Percentiles rank a stretch among this genome's conserved stretches.
These are phyloP conservation scores for Setophaga coronata DNA, from an alignment of 2,113 vertebrate species.

Conservation along the genomic window DNA sequence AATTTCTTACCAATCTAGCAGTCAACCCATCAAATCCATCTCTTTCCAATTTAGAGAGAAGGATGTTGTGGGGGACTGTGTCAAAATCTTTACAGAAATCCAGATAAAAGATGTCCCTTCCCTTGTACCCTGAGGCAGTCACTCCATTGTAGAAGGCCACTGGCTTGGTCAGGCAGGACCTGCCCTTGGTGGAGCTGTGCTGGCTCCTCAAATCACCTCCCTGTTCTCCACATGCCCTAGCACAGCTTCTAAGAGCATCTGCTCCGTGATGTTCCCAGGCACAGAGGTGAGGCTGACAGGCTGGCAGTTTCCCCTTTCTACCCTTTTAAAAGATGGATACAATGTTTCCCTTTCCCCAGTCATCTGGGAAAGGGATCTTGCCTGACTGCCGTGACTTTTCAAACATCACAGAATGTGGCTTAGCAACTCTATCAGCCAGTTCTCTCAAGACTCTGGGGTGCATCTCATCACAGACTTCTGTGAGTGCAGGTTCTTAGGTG, in stretches of 20 bases:
- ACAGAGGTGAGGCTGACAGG: not conserved
- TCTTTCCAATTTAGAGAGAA: not conserved
- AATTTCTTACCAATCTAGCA: not conserved
- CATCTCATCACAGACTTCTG: not conserved
- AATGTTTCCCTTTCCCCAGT: not conserved
- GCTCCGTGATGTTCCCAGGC: not conserved
- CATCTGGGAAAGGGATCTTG: no score
- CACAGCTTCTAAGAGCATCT: not conserved
- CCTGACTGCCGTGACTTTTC: not conserved
- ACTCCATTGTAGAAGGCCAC: not conserved
- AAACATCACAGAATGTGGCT: not conserved
- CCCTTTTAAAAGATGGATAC: not conserved
- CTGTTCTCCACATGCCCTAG: not conserved
- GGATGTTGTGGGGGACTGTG: not conserved
- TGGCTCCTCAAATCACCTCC: not conserved
- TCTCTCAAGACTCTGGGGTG: not conserved
- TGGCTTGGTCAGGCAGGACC: not conserved
- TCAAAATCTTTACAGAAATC: not conserved
- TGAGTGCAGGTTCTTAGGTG: not conserved
- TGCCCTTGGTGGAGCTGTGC: not conserved
- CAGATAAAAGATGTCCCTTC: not conserved
- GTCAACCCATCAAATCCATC: not conserved
- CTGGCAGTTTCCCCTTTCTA: not conserved
- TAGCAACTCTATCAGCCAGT: not conserved
- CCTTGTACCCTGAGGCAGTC: not conserved